Percentiles rank a stretch among this genome's conserved stretches.
These are phyloP conservation scores for Aradophagus sp. DNA, from an alignment of 1,140 invertebrate genomes.

Conservation along the genomic window DNA sequence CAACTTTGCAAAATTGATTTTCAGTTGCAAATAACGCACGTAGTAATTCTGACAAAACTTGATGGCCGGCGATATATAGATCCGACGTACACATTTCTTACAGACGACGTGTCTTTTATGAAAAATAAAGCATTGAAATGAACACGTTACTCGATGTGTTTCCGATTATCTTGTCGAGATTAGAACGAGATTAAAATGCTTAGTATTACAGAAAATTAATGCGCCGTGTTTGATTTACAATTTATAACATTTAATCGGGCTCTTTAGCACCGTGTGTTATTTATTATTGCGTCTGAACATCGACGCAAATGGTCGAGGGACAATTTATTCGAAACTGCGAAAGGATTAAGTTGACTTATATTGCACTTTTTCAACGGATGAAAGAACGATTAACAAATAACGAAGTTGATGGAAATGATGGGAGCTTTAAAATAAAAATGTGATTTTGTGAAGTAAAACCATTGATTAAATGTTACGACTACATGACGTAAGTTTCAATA, in stretches of 20 bases:
- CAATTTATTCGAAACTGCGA: constrained; percentile 21
- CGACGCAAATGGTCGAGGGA: constrained; percentile 18
- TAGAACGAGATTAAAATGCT: constrained; percentile 29
- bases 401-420: constrained; percentile 7
- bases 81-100: too few relatives aligned
- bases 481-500: too few relatives aligned
- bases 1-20: too few relatives aligned
- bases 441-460: constrained; percentile 5
- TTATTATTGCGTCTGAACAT: constrained; percentile 15
- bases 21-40: too few relatives aligned
- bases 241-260: constrained; percentile 32
- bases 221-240: constrained; percentile 32
- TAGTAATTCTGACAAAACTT: too few relatives aligned
- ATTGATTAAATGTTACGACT: constrained; percentile 10
- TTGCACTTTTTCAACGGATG: constrained; percentile 5
- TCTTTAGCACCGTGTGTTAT: constrained; percentile 16
- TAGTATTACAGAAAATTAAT: constrained; percentile 25
- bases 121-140: too few relatives aligned
- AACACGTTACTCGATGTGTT: too few relatives aligned
- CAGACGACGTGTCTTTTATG: too few relatives aligned
- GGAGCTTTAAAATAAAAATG: constrained; percentile 8
- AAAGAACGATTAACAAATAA: constrained; percentile 20
- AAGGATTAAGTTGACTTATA: constrained; percentile 21
- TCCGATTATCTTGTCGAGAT: too few relatives aligned
- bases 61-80: too few relatives aligned